A percentile compares a stretch with the other conserved stretches of the same genome.
Evolutionary conservation across 2,113 vertebrate genomes (phyloP).

Genomic region (Hemichromis elongatus): DNA sequence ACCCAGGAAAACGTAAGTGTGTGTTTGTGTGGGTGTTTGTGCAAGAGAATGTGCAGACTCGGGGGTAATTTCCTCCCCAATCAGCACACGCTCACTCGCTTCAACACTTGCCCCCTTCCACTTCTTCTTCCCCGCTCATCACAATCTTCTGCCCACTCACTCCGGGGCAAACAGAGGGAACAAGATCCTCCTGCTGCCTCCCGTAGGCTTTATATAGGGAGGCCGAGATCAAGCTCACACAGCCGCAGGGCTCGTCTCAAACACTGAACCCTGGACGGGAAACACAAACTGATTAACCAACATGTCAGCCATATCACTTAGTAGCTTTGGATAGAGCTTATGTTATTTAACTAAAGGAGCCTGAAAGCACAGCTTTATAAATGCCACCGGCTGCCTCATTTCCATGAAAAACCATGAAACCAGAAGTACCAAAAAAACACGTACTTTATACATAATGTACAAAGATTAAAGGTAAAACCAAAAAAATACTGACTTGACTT

Average conservation of each 20-base stretch:
- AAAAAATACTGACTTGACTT: not conserved
- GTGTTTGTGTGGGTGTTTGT: constrained; percentile 37
- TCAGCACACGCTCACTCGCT: constrained; percentile 62
- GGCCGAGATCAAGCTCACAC: constrained; percentile 14
- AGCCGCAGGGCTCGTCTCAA: not conserved
- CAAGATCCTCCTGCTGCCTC: not conserved
- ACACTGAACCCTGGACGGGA: not conserved
- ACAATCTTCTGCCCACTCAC: constrained; percentile 56
- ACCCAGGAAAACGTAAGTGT: constrained; percentile 14
- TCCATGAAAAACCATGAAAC: not conserved
- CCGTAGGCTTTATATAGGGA: constrained; percentile 5
- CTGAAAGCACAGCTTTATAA: not conserved
- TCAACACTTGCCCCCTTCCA: constrained; percentile 18
- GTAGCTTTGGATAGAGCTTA: not conserved
- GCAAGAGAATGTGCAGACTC: constrained; percentile 67
- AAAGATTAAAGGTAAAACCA: not conserved
- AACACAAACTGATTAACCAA: constrained; percentile 12
- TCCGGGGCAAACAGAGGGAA: constrained; percentile 23
- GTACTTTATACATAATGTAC: not conserved
- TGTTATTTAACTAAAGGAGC: not conserved
- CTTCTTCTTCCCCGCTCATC: constrained; percentile 34
- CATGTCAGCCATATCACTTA: not conserved
- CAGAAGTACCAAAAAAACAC: not conserved
- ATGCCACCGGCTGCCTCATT: not conserved
- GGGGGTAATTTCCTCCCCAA: constrained; percentile 65